These are phyloP conservation scores for Gymnodraco acuticeps DNA, from an alignment of 2,797 vertebrate species.

Conservation along the genomic window DNA sequence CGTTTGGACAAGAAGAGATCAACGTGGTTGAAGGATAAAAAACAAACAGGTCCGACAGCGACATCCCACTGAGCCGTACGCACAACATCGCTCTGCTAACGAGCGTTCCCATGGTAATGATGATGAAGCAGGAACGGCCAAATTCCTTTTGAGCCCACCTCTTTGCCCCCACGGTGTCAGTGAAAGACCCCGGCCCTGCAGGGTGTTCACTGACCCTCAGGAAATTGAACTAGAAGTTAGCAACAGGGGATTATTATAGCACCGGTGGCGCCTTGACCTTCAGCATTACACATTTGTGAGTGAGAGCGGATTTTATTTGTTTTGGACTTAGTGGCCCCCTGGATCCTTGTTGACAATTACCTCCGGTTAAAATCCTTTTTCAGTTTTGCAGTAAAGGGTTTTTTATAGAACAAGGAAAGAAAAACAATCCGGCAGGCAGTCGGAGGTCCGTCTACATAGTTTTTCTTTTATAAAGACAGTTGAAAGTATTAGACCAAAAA, in stretches of 20 bases:
- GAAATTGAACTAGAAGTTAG: conserved; percentile 73
- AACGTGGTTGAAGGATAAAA: conserved; percentile 49
- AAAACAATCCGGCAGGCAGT: neutral
- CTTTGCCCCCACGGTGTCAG: conserved; percentile 65
- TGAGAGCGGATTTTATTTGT: conserved; percentile 57
- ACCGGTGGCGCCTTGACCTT: conserved; percentile 50
- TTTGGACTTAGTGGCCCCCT: conserved; percentile 40
- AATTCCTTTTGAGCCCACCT: conserved; percentile 59
- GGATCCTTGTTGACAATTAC: conserved; percentile 40
- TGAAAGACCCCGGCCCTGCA: conserved; percentile 60
- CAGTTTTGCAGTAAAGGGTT: neutral
- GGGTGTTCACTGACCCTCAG: conserved; percentile 65
- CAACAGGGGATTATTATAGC: conserved; percentile 68
- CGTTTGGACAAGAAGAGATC: conserved; percentile 47
- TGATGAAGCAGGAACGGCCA: conserved; percentile 50
- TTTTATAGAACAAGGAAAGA: conserved; percentile 8
- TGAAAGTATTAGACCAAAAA: neutral
- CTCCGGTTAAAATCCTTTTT: conserved; percentile 30
- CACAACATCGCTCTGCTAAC: conserved; percentile 63
- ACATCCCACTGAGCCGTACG: conserved; percentile 45
- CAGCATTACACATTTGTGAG: conserved; percentile 25
- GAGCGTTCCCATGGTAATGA: conserved; percentile 70
- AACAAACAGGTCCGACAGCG: conserved; percentile 56
- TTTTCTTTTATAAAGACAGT: neutral
- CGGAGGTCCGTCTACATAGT: conserved; percentile 1